Percentiles rank a stretch among this genome's conserved stretches.
Evolutionary conservation across 2,888 invertebrate genomes (phyloP).

Genomic region (Odontocerum albicorne): DNA sequence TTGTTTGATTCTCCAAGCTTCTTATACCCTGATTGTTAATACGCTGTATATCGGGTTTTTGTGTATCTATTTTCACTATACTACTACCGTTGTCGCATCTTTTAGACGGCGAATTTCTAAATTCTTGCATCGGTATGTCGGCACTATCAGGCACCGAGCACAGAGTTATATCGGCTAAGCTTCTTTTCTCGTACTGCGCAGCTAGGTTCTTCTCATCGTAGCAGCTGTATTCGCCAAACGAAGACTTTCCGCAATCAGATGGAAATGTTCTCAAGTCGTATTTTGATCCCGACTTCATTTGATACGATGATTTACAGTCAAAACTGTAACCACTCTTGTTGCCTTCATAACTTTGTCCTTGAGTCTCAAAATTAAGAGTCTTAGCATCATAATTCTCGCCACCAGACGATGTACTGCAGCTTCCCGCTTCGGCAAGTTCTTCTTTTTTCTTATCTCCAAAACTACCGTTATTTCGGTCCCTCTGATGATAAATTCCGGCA

Average conservation of each 20-base stretch:
- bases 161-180: slow-evolving; percentile 63
- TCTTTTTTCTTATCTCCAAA: slow-evolving; percentile 75
- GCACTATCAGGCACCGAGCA: slow-evolving; percentile 50
- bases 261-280: slow-evolving; percentile 54
- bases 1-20: slow-evolving; percentile 41
- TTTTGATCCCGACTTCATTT: slow-evolving; percentile 48
- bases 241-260: slow-evolving; percentile 57
- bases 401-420: slow-evolving; percentile 63
- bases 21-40: slow-evolving; percentile 45
- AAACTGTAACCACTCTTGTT: slow-evolving; percentile 57
- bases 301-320: slow-evolving; percentile 61
- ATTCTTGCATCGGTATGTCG: slow-evolving; percentile 66
- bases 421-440: slow-evolving; percentile 72
- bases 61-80: slow-evolving; percentile 56
- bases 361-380: slow-evolving; percentile 54
- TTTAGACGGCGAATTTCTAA: slow-evolving; percentile 59
- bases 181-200: slow-evolving; percentile 56
- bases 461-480: slow-evolving; percentile 60
- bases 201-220: slow-evolving; percentile 63
- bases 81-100: slow-evolving; percentile 46
- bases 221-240: slow-evolving; percentile 67
- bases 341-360: slow-evolving; percentile 51
- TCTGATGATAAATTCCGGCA: slow-evolving; percentile 85
- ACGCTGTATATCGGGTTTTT: slow-evolving; percentile 56
- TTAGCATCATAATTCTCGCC: slow-evolving; percentile 63